phyloP scores from a whole-genome alignment of 2,888 invertebrate genomes.

The Cheilosia vernalis region DNA sequence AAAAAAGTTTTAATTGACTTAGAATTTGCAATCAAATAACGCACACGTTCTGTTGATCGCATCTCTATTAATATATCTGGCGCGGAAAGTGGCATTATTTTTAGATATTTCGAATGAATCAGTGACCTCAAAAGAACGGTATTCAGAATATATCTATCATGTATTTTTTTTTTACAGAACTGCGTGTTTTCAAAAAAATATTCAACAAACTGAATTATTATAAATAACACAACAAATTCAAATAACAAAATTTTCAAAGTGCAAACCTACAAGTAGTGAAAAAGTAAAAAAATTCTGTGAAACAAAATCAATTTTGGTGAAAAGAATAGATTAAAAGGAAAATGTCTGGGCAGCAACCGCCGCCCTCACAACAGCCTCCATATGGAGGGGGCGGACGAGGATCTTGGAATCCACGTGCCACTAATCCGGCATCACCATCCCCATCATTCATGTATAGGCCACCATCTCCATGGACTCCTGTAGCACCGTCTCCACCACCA shows the following conservation, averaged over 20 bases:
- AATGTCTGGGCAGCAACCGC: conserved; percentile 83
- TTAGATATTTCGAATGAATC: conserved; percentile 28
- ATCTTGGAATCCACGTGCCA: conserved; percentile 82
- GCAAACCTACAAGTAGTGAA: conserved; percentile 11
- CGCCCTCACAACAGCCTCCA: conserved; percentile 78
- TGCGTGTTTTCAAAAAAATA: conserved; percentile 6
- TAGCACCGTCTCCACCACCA: conserved; percentile 88
- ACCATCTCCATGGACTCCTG: conserved; percentile 87
- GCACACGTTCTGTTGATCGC: conserved; percentile 27
- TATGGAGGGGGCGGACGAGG: conserved; percentile 80
- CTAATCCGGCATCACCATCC: conserved; percentile 82
- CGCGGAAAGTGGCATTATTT: conserved; percentile 41
- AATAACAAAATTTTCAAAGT: conserved; percentile 16
- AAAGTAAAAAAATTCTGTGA: neutral
- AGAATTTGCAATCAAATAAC: conserved; percentile 26
- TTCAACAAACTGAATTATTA: neutral
- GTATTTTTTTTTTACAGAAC: conserved; percentile 20
- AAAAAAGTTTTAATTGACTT: conserved; percentile 27
- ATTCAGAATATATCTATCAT: neutral
- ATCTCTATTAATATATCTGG: conserved; percentile 54
- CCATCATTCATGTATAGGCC: conserved; percentile 89
- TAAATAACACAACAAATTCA: neutral
- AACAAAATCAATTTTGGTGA: conserved; percentile 18
- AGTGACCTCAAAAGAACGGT: conserved; percentile 16
- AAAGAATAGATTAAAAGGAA: conserved; percentile 46